Base-by-base conservation (phyloP, 2,888 invertebrate genomes). In the Gastracanthus pulcherrimus region DNA sequence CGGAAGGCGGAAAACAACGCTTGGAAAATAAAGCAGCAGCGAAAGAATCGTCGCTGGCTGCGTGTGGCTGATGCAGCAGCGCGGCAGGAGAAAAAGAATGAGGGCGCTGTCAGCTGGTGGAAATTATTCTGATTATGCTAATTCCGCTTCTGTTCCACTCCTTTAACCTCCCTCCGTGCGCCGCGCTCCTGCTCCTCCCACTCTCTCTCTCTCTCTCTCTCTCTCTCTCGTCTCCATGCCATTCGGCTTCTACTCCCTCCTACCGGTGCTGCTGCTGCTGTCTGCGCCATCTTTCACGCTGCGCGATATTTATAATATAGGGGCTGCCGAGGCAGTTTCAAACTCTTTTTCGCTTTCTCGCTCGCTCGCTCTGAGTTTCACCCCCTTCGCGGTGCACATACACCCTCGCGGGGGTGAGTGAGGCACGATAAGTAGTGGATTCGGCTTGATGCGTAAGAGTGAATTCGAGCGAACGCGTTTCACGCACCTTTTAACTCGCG, bases 81-180 rank as follows among this genome's bases (percentile, higher is more conserved):
- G 55, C 55, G 87, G 89, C n/a, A n/a, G n/a, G n/a, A n/a, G 90
- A 93, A 93, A 93, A 93, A 93, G 92, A 92, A 92, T 92, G 92
- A 92, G 92, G 92, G 92, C 92, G 92, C 92, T 93, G 93, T 93
- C 93, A 93, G 93, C 93, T 93, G 93, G 92, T 92, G 93, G 92
- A 93, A 93, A 93, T 93, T 93, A 93, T 93, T 93, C 93, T 93
- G 93, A 93, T 93, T 93, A 93, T 93, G 93, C 93, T 93, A 93
- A 93, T 93, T 93, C 92, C 92, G 92, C 92, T 92, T 93, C 92
- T 92, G 90, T 91, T 91, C 91, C 91, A 90, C 91, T 91, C 91
- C 91, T 91, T 91, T 91, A 91, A 90, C 90, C 90, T 83, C 86
- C 85, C 87, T n/a, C n/a, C n/a, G n/a, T n/a, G n/a, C n/a, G n/a